These are phyloP conservation scores for Orycteropus afer DNA, from an alignment of 2,113 vertebrate species.

Conservation along the genomic window DNA sequence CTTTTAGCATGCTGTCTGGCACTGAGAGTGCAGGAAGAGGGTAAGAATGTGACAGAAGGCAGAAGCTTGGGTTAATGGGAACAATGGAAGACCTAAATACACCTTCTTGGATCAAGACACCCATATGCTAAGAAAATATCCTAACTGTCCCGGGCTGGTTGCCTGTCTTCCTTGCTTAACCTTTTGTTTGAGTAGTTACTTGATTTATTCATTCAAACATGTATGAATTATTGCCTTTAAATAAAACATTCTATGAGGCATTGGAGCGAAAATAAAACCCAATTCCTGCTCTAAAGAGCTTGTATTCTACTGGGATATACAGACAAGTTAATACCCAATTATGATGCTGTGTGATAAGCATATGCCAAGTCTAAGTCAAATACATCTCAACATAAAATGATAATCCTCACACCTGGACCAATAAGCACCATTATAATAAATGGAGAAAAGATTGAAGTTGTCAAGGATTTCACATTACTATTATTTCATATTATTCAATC, in stretches of 20 bases:
- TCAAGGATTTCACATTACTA: too few relatives aligned
- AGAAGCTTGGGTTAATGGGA: not conserved
- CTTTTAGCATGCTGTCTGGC: not conserved
- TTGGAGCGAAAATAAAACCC: not conserved
- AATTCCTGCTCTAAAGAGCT: not conserved
- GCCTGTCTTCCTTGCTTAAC: not conserved
- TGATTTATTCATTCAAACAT: not conserved
- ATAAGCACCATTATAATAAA: too few relatives aligned
- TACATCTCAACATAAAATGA: too few relatives aligned
- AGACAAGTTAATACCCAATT: not conserved
- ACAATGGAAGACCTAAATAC: not conserved
- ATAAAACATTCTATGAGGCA: not conserved
- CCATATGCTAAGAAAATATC: not conserved
- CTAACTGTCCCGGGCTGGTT: not conserved
- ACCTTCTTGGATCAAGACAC: not conserved
- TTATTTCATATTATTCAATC: too few relatives aligned
- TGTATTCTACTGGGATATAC: too few relatives aligned
- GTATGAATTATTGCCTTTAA: not conserved
- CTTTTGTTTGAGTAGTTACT: not conserved
- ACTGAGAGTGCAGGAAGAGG: not conserved
- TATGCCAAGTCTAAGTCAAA: not conserved
- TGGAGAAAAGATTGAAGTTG: too few relatives aligned
- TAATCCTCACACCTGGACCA: too few relatives aligned
- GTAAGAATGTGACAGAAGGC: not conserved
- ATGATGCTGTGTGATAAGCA: not conserved